Conservation (phyloP, 2,888 invertebrate genomes). For the Apeira syringaria region DNA sequence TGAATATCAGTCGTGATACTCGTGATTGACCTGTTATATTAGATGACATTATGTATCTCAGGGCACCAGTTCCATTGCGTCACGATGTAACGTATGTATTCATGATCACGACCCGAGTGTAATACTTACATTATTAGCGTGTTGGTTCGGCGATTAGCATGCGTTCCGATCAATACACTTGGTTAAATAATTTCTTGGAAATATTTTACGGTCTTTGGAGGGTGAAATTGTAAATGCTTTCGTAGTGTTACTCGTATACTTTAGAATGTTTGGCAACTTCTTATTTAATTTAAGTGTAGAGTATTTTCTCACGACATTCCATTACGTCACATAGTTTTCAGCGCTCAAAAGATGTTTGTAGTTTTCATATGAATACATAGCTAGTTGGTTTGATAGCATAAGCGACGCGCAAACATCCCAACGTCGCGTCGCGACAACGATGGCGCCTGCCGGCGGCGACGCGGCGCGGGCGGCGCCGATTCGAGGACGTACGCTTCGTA, state of each 20-base stretch:
- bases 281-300: too few species aligned
- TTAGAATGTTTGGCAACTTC: too few species aligned
- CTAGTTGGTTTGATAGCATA: conserved; percentile 74
- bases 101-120: not conserved
- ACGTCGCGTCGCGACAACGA: conserved; percentile 57
- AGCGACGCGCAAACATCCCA: conserved; percentile 66
- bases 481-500: conserved; percentile 48
- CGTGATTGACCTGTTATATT: conserved; percentile 27
- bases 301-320: conserved; percentile 24
- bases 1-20: conserved; percentile 40
- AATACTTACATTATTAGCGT: too few species aligned
- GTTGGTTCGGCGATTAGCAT: too few species aligned
- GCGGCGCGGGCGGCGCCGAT: conserved; percentile 37
- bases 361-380: conserved; percentile 64
- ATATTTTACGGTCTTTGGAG: too few species aligned
- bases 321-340: conserved; percentile 46
- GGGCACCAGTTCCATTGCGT: conserved; percentile 9
- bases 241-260: too few species aligned
- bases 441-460: conserved; percentile 47
- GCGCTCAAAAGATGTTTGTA: conserved; percentile 58
- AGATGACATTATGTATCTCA: conserved; percentile 25
- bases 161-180: too few species aligned
- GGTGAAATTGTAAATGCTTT: too few species aligned
- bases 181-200: too few species aligned
- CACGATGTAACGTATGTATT: not conserved